Evolutionary conservation across 2,888 invertebrate genomes (phyloP), one percentile per base, ranked within the genome.

Genomic region (Heliothis peltigera): DNA sequence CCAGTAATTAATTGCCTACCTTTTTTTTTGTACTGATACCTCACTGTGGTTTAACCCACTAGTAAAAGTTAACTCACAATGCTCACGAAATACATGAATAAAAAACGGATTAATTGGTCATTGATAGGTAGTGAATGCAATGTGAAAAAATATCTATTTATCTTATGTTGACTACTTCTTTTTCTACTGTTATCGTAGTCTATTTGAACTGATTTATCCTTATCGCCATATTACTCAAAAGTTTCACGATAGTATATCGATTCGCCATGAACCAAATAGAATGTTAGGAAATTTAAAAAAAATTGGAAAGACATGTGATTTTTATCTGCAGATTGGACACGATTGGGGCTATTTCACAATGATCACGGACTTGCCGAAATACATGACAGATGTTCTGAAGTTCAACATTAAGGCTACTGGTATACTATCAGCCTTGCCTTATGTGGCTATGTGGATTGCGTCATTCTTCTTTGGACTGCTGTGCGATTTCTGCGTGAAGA

Each of bases 261-360:
- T 35, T 67, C 15, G 18, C 42, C 62, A 54, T 61, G 56, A 74
- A 53, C 61, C n/a, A 57, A 46, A 74, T 49, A n/a, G 0, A 25
- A 19, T 18, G 32, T 51, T 53, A 15, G 6, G 42, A 55, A 61
- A 67, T 53, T 3, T 48, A 1, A 15, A 43, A 10, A 47, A 47
- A 7, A 10, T 7, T 21, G 0, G 15, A 48, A 32, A 46, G 18
- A 56, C 39, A 47, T 44, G 2, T 62, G 6, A 55, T 39, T 55
- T 48, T 62, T 81, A 15, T 69, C 90, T 57, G 88, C 94, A 96
- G 94, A 92, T 96, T 70, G 96, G 96, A 3, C 97, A 97, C 86
- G 96, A 96, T 81, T 97, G 96, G 96, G 96, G 96, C 4, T 96
- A 97, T 83, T 97, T 96, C 86, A 96, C 96, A 5, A 96, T 97